A percentile compares a stretch with the other conserved stretches of the same genome.
Evolutionary conservation across 2,888 invertebrate genomes (phyloP).

Genomic region (Pterobdella sp.): DNA sequence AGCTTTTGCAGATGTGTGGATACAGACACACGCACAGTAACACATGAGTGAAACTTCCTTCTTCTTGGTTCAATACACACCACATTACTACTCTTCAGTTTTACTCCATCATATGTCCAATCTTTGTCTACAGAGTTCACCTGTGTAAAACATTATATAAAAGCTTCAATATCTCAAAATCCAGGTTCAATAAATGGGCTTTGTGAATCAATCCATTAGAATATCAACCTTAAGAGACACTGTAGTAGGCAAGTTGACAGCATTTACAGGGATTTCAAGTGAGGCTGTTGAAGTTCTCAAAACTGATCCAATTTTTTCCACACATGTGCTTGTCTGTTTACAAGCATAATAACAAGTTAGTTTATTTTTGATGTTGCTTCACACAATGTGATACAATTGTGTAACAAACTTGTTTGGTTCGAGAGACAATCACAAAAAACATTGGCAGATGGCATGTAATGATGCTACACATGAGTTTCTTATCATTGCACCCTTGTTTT

Average conservation of each 20-base stretch:
- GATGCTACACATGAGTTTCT: slow-evolving; percentile 86
- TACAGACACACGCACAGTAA: slow-evolving; percentile 95
- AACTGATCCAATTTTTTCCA: background rate
- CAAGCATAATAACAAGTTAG: background rate
- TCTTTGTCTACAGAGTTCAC: background rate
- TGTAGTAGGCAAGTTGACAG: slow-evolving; percentile 24
- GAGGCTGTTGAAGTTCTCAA: slow-evolving; percentile 13
- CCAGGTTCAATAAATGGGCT: too few species aligned
- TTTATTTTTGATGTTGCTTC: background rate
- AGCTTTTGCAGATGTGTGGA: slow-evolving; percentile 65
- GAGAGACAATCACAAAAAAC: slow-evolving; percentile 96
- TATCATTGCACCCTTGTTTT: slow-evolving; percentile 55
- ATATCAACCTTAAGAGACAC: slow-evolving; percentile 20
- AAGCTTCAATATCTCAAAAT: too few species aligned
- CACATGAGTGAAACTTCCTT: slow-evolving; percentile 98
- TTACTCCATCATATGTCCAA: slow-evolving; percentile 44
- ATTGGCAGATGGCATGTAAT: slow-evolving; percentile 97
- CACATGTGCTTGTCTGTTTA: background rate
- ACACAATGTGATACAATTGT: slow-evolving; percentile 52
- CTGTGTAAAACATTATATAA: too few species aligned
- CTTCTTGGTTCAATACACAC: slow-evolving; percentile 97
- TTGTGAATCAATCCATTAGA: too few species aligned
- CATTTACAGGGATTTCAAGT: slow-evolving; percentile 11
- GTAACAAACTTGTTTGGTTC: slow-evolving; percentile 76
- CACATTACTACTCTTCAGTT: slow-evolving; percentile 98